These are phyloP conservation scores for Drosophila ambigua DNA, from an alignment of 1,140 invertebrate genomes.

Conservation along the genomic window DNA sequence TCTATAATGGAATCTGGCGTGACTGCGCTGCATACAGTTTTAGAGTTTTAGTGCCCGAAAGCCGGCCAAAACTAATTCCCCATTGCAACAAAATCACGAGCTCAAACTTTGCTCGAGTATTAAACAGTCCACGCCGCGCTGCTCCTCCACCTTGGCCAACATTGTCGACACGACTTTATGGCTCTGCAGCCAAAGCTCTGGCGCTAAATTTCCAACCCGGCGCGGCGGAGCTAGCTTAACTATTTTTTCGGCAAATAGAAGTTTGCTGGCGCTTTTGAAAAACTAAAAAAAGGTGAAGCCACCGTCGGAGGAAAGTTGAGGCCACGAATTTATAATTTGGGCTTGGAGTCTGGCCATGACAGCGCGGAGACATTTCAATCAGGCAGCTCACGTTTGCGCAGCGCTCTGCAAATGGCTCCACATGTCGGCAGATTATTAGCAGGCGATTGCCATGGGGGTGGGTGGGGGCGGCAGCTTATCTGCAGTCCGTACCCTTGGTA, in stretches of 20 bases:
- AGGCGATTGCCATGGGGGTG: slow-evolving; percentile 17
- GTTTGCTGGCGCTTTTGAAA: slow-evolving; percentile 29
- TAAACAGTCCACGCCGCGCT: slow-evolving; percentile 17
- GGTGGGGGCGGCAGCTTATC: slow-evolving; percentile 26
- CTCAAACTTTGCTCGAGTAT: slow-evolving; percentile 20
- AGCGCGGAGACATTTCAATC: slow-evolving; percentile 29
- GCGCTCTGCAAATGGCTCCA: slow-evolving; percentile 47
- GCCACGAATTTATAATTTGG: no score
- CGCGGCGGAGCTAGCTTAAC: slow-evolving; percentile 29
- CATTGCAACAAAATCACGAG: slow-evolving; percentile 12
- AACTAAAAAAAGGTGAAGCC: slow-evolving; percentile 4
- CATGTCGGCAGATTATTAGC: slow-evolving; percentile 45
- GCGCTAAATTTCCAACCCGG: slow-evolving; percentile 19
- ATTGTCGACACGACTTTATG: slow-evolving; percentile 18
- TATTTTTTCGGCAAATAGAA: slow-evolving; percentile 47
- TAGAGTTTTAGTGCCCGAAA: slow-evolving; percentile 1
- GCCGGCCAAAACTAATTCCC: slow-evolving; percentile 1
- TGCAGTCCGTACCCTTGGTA: slow-evolving; percentile 4
- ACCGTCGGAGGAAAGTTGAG: no score
- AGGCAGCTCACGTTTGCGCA: slow-evolving; percentile 8
- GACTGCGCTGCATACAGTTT: slow-evolving; percentile 4
- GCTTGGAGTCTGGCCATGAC: no score
- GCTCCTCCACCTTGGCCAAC: neutral
- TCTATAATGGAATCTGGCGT: slow-evolving; percentile 1
- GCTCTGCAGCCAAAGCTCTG: slow-evolving; percentile 26